phyloP scores from a whole-genome alignment of 2,797 vertebrate genomes.

The Anguilla pacifica region DNA sequence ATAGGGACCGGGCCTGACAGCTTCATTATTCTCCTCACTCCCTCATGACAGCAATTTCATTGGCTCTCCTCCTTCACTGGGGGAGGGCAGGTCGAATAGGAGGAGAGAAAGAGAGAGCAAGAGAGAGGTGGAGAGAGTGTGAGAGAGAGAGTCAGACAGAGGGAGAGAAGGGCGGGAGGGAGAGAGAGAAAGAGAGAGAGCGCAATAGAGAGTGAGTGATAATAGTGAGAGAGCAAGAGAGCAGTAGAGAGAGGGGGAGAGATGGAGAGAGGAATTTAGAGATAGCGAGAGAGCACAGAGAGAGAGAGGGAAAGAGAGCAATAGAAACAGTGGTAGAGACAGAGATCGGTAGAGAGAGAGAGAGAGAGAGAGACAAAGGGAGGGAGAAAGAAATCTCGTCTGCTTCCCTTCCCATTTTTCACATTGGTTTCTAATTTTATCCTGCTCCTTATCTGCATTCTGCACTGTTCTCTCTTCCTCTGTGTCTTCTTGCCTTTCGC shows the following conservation, averaged over 20 bases:
- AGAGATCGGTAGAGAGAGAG: neutral
- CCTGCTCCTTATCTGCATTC: conserved; percentile 35
- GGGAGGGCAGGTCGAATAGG: conserved; percentile 16
- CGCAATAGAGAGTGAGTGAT: too few relatives aligned
- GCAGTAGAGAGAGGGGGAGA: neutral
- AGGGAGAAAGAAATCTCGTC: conserved; percentile 17
- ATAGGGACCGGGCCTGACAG: conserved; percentile 21
- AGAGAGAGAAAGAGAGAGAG: neutral
- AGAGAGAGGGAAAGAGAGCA: neutral
- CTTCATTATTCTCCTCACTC: conserved; percentile 36
- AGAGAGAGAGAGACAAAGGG: neutral
- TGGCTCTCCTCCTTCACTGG: conserved; percentile 21
- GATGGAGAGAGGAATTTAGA: neutral
- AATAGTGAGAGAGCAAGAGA: too few relatives aligned
- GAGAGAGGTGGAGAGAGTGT: neutral
- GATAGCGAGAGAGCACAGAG: neutral
- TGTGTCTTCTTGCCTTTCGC: conserved; percentile 25
- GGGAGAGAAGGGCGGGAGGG: neutral
- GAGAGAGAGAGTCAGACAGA: neutral
- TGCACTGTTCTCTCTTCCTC: conserved; percentile 25
- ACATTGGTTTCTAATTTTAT: conserved; percentile 38
- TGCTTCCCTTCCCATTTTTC: conserved; percentile 34
- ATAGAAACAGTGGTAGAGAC: neutral
- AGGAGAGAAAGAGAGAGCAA: neutral
- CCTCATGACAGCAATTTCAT: conserved; percentile 33